Percentiles rank a stretch among this genome's conserved stretches.
Evolutionary conservation across 1,140 invertebrate species (phyloP).

Genomic region (Anastrepha obliqua): DNA sequence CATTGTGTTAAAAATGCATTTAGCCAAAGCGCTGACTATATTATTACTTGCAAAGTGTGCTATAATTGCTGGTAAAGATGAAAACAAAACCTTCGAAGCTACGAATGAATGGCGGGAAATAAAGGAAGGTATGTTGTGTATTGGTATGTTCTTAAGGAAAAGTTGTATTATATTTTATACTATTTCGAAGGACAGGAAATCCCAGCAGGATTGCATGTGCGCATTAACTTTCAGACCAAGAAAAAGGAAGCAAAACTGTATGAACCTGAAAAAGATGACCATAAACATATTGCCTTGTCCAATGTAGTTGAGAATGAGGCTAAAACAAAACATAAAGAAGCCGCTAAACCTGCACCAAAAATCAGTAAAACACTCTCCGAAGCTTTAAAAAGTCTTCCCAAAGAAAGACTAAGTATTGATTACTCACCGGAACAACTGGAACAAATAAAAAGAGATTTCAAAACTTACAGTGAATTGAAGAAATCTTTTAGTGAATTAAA

Average conservation of each 20-base stretch:
- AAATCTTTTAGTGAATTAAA: constrained; percentile 79
- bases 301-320: background rate
- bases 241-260: constrained; percentile 84
- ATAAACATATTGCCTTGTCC: constrained; percentile 15
- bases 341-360: background rate
- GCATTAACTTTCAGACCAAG: constrained; percentile 85
- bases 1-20: background rate
- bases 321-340: background rate
- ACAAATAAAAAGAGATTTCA: constrained; percentile 64
- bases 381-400: constrained; percentile 55
- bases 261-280: constrained; percentile 58
- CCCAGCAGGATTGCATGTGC: constrained; percentile 83
- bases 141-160: constrained; percentile 54
- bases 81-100: constrained; percentile 75
- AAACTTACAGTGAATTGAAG: constrained; percentile 82
- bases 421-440: constrained; percentile 70
- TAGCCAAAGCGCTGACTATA: background rate
- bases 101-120: constrained; percentile 80
- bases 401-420: constrained; percentile 61
- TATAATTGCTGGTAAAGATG: background rate
- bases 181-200: constrained; percentile 80
- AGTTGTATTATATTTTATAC: background rate
- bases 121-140: constrained; percentile 75
- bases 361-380: constrained; percentile 50
- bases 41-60: constrained; percentile 19